Conservation (phyloP, 2,797 vertebrate genomes). For the Poliocrania exsul region DNA sequence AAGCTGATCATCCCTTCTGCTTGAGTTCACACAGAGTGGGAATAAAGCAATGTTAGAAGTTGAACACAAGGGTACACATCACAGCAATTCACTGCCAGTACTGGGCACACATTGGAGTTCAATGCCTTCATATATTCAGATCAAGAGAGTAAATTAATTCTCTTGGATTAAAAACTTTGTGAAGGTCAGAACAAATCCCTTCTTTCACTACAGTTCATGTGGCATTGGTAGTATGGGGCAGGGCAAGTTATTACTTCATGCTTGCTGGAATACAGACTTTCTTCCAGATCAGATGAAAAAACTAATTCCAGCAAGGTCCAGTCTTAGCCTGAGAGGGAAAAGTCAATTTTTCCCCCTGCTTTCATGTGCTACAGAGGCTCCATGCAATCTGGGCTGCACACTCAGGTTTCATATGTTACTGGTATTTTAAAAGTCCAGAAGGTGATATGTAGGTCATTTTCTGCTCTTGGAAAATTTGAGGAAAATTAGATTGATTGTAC, state of each 20-base stretch:
- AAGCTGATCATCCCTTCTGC: background rate
- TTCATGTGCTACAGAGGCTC: background rate
- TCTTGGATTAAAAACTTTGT: background rate
- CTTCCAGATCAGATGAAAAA: background rate
- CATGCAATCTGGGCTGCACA: background rate
- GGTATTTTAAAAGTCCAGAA: conserved; percentile 6
- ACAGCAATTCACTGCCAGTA: background rate
- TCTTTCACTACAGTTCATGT: background rate
- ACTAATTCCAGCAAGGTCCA: background rate
- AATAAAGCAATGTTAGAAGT: background rate
- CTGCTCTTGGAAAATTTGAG: background rate
- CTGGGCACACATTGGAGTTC: rapidly evolving
- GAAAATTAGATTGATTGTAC: background rate
- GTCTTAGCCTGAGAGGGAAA: background rate
- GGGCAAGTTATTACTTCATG: background rate
- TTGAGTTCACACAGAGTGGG: background rate
- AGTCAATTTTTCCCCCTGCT: background rate
- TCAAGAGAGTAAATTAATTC: background rate
- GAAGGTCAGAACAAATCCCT: background rate
- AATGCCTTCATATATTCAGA: background rate
- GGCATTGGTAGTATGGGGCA: background rate
- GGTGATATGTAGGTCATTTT: background rate
- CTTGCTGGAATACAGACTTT: background rate
- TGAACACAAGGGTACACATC: background rate
- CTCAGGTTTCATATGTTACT: background rate